Evolutionary conservation across 2,113 vertebrate genomes (phyloP), one percentile per base, ranked within the genome.

Genomic region (Pavo muticus): DNA sequence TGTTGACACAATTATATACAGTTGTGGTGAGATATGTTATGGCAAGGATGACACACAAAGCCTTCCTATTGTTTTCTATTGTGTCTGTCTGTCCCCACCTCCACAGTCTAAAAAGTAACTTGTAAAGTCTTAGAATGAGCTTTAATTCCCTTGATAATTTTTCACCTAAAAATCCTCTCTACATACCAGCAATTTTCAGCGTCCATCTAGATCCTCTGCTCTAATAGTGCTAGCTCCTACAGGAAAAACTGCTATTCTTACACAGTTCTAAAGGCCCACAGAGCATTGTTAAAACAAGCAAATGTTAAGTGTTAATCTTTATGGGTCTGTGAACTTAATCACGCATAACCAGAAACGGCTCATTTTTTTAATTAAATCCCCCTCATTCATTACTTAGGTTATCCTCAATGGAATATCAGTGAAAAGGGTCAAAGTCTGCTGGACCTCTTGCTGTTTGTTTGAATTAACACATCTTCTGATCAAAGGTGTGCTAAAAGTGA

Each of bases 321-420:
- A 97, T 94, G 92, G 95, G 94, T 91, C 91, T 93, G 25, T 95
- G 88, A 88, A 91, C 65, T 97, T 97, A 97, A 97, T 98, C 94
- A 96, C 77, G 93, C 78, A 45, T 84, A 98, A 96, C 84, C 18
- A 77, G 57, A 70, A 98, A 97, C 88, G 97, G 68, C 96, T 85
- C 30, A 84, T 95, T 97, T 98, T 93, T 95, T 97, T 93, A 98
- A 97, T 98, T 98, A 97, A 94, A 91, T 88, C 79, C 83, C 87
- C 72, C 83, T 77, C 68, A 29, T 91, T 94, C 89, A 91, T 96
- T 98, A 94, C 95, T 97, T 97, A 68, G 47, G 91, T 91, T 96
- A 97, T 96, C 56, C 84, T 97, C 96, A 94, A 92, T 97, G 91
- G 95, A 95, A 86, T 90, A 84, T 40, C 73, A 91, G 15, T 91